Base-by-base conservation (phyloP, 2,888 invertebrate genomes). In the Luperina nickerlii region DNA sequence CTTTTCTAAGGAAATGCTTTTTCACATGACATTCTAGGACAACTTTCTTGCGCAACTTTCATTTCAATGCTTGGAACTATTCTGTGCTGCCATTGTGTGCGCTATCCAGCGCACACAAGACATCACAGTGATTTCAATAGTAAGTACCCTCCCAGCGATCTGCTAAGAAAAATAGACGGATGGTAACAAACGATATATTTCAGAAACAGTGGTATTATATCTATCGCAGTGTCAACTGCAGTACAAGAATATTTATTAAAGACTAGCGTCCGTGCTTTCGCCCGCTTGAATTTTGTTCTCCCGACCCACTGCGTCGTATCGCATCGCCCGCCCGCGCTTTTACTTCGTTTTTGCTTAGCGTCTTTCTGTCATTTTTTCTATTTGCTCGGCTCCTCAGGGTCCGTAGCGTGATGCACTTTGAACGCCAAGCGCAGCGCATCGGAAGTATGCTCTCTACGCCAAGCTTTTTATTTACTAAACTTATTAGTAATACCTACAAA, bases 121-220 rank as follows among this genome's bases (percentile, higher is more conserved):
- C 83, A 75, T 86, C 74, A 73, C 67, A 18, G 76, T 79, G 85
- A 85, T 85, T 77, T 85, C 83, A 86, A 85, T 85, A 74, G 79
- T 70, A 76, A 79, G 86, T 83, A 83, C 83, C 86, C 79, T 77
- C 45, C 51, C 79, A 77, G 27, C 83, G 76, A 78, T 85, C 73
- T 75, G 66, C 45, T 68, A 38, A 76, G 76, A 73, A 83, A 82
- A 79, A 69, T 67, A 82, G 20, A 78, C 38, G 18, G n/a, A 27
- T 45, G n/a, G 32, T 74, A 45, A 65, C n/a, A 54, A 70, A 63
- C 48, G 48, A 80, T 42, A 57, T 63, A 62, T 66, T 73, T 62
- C 42, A 67, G 66, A 78, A 82, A 82, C 77, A 82, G 54, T 76
- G 38, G 32, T 66, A 20, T 57, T 57, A 32, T 62, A 6, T 60